Conservation (phyloP, 2,797 vertebrate genomes). For the Neosilurus hyrtlii region DNA sequence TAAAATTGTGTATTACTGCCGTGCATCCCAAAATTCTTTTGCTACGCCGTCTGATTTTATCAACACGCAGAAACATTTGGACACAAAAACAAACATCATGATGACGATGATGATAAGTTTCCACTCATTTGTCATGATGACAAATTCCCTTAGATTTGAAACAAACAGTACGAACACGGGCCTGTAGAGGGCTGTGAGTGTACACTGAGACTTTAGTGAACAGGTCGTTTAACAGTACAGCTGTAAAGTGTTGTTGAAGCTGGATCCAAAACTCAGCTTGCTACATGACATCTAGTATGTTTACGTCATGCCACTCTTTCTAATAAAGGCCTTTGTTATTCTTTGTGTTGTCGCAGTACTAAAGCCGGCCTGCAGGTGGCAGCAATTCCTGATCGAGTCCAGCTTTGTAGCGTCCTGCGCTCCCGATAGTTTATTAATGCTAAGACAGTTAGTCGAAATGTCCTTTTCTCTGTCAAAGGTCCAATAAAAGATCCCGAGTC, state of each 20-base stretch:
- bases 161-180: not conserved
- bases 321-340: not conserved
- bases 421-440: constrained; percentile 60
- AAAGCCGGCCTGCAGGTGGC: constrained; percentile 9
- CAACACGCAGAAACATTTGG: not conserved
- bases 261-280: not conserved
- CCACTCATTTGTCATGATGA: no score
- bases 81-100: not conserved
- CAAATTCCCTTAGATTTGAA: no score
- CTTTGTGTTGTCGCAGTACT: not conserved
- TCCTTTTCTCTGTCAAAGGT: not conserved
- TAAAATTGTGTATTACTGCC: not conserved
- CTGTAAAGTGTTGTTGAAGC: not conserved
- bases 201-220: not conserved
- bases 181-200: not conserved
- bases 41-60: not conserved
- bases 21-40: not conserved
- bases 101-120: not conserved
- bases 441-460: constrained; percentile 60
- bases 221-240: not conserved
- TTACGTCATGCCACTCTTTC: not conserved
- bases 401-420: constrained; percentile 49
- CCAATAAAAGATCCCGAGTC: not conserved
- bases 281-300: not conserved
- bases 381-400: not conserved